phyloP scores from a whole-genome alignment of 2,888 invertebrate species.

The Liposcelis brunnea region DNA sequence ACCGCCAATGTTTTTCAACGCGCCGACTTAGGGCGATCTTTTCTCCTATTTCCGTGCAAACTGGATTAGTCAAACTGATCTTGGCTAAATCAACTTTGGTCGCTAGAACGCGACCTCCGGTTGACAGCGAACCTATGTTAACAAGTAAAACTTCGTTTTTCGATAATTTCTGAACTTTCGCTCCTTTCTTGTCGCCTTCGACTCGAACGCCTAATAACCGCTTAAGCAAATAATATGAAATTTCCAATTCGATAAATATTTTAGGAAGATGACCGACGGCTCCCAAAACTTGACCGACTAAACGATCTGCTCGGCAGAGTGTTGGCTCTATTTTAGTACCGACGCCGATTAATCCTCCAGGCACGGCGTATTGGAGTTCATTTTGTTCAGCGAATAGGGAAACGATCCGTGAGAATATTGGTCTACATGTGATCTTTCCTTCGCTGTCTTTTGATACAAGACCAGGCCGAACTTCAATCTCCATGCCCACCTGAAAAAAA shows the following conservation, averaged over 20 bases:
- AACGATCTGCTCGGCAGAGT: conserved; percentile 91
- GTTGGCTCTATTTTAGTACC: conserved; percentile 99
- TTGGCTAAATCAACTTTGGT: conserved; percentile 95
- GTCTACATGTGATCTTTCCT: conserved; percentile 87
- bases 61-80: conserved; percentile 90
- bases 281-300: conserved; percentile 93
- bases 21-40: conserved; percentile 98
- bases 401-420: conserved; percentile 92
- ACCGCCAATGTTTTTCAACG: conserved; percentile 98
- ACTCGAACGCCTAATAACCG: conserved; percentile 92
- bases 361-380: conserved; percentile 94
- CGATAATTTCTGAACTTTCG: conserved; percentile 54
- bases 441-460: conserved; percentile 93
- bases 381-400: conserved; percentile 97
- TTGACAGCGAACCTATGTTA: conserved; percentile 97
- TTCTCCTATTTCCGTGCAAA: conserved; percentile 96
- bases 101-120: conserved; percentile 88
- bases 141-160: conserved; percentile 66
- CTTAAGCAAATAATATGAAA: conserved; percentile 91
- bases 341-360: conserved; percentile 98
- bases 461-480: conserved; percentile 96
- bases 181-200: conserved; percentile 97
- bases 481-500: conserved; percentile 66
- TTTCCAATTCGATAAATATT: conserved; percentile 95
- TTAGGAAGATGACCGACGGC: conserved; percentile 93